phyloP scores from a whole-genome alignment of 2,113 vertebrate genomes.

The Odocoileus virginianus region DNA sequence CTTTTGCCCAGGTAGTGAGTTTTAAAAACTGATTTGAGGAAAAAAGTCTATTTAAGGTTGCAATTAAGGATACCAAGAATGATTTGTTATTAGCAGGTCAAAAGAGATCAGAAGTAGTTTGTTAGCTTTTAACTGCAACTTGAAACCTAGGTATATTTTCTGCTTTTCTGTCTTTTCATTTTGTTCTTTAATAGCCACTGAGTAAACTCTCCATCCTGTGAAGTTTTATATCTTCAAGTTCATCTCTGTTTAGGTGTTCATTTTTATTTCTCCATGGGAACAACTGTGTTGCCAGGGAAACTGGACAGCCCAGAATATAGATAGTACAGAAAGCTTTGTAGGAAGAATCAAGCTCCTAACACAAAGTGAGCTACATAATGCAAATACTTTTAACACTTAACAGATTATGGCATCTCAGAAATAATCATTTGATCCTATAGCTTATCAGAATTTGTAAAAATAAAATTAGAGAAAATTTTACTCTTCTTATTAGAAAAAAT shows the following conservation, averaged over 20 bases:
- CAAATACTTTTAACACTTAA: not conserved
- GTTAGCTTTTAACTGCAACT: slow-evolving; percentile 1
- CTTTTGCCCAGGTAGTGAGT: slow-evolving; percentile 34
- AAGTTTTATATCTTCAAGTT: slow-evolving; percentile 72
- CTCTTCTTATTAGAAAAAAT: not conserved
- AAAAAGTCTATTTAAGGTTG: slow-evolving; percentile 60
- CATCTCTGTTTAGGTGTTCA: slow-evolving; percentile 63
- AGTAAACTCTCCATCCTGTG: slow-evolving; percentile 38
- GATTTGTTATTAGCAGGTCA: slow-evolving; percentile 60
- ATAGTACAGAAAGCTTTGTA: slow-evolving; percentile 57
- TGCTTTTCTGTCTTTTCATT: not conserved
- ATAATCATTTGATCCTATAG: not conserved
- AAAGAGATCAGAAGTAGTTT: slow-evolving; percentile 46
- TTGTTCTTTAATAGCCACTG: slow-evolving; percentile 36
- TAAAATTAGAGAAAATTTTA: not conserved
- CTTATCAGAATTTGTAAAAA: slow-evolving; percentile 9
- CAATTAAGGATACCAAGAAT: slow-evolving; percentile 59
- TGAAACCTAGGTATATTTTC: slow-evolving; percentile 24
- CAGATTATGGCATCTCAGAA: not conserved
- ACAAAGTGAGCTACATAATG: slow-evolving; percentile 40
- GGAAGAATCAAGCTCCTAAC: slow-evolving; percentile 59
- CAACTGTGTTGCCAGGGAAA: slow-evolving; percentile 80
- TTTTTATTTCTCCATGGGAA: slow-evolving; percentile 71
- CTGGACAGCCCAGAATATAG: slow-evolving; percentile 72
- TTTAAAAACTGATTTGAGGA: slow-evolving; percentile 47